Evolutionary conservation across 2,888 invertebrate species (phyloP), one percentile per base, ranked within the genome.

Genomic region (Phyllotreta cruciferae): DNA sequence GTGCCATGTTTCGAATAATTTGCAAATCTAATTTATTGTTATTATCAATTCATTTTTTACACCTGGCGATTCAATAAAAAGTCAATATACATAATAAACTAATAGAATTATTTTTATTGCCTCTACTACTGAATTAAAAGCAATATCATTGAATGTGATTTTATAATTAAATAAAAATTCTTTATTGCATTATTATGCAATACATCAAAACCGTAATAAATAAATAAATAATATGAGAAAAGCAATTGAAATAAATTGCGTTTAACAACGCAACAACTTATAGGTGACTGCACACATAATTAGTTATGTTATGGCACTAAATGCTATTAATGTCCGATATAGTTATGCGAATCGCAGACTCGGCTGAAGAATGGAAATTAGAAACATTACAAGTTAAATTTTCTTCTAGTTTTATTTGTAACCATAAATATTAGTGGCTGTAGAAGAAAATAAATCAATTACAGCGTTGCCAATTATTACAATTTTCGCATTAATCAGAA

Each of bases 161-260:
- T 52, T 8, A 49, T 49, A 52, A 52, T 52, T 52, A 52, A 52
- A 52, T 52, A 52, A 52, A 52, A 52, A 52, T 52, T 13, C 52
- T n/a, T 52, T 52, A 52, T 52, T 52, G 52, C 52, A 10, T 52
- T 52, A 52, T 52, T 52, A 52, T 52, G 52, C 52, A 52, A 52
- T 35, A 50, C 52, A 52, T 52, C 37, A 11, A 52, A 13, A 7
- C 37, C 36, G 52, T 37, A 52, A 52, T 52, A 52, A 52, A 52
- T 41, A 41, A 41, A 41, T 52, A 52, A 52, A 52, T 52, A 52
- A 52, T 52, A 52, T 52, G 52, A 52, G 52, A 52, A 52, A 52
- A 37, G 37, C 52, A 37, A 52, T 52, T 52, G 52, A 52, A 52
- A 52, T 52, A 52, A 52, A 52, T 52, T 52, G 38, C 38, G 6